Conservation (phyloP, 2,797 vertebrate genomes). For the Antrozous pallidus region DNA sequence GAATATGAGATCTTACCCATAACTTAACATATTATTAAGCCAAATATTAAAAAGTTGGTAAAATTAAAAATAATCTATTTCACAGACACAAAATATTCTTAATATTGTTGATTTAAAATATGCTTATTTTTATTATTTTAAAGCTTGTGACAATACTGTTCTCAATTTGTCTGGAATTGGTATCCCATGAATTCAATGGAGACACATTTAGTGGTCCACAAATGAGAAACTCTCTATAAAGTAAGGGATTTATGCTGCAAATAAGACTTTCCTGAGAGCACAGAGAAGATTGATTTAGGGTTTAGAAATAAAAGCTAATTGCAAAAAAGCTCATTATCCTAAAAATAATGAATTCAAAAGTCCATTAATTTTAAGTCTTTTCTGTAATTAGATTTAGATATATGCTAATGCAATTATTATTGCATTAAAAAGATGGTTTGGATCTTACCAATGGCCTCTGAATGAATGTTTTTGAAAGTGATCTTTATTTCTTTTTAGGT, state of each 20-base stretch:
- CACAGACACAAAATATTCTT: background rate
- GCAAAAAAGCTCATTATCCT: constrained; percentile 59
- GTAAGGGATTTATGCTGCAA: constrained; percentile 11
- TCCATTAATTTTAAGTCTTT: constrained; percentile 60
- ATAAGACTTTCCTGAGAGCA: constrained; percentile 1
- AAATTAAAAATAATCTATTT: constrained; percentile 28
- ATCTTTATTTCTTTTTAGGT: background rate
- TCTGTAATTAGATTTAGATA: constrained; percentile 62
- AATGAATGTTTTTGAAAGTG: background rate
- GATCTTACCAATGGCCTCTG: background rate
- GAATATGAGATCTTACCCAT: background rate
- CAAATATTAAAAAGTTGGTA: background rate
- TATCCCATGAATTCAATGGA: background rate
- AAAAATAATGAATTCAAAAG: constrained; percentile 64
- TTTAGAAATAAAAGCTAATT: constrained; percentile 60
- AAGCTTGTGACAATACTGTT: background rate
- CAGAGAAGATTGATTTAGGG: constrained; percentile 45
- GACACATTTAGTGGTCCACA: background rate
- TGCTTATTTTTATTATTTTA: constrained; percentile 34
- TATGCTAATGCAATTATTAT: constrained; percentile 47
- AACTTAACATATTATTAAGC: background rate
- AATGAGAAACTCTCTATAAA: constrained; percentile 21
- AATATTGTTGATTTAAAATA: constrained; percentile 28
- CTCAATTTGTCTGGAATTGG: background rate
- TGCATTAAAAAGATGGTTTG: background rate